Percentiles rank a stretch among this genome's conserved stretches.
Conservation (phyloP, 2,888 invertebrate genomes). For the Apoda limacodes region DNA sequence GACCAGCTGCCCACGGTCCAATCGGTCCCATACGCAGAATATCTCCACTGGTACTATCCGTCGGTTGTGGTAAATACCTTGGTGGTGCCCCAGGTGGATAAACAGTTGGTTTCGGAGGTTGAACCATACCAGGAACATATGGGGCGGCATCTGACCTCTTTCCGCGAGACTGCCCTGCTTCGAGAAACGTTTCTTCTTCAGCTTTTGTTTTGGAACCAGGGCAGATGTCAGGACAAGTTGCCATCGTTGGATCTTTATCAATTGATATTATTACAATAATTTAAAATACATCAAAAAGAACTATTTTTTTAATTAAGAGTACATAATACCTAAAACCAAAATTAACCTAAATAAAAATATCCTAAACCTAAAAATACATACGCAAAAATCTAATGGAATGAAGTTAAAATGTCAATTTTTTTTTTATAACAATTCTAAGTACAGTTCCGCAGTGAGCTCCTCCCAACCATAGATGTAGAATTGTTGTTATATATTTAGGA, state of each 20-base stretch:
- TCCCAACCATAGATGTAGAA: too few relatives aligned
- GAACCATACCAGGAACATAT: conserved; percentile 44
- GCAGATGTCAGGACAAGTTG: conserved; percentile 45
- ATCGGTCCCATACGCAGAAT: conserved; percentile 51
- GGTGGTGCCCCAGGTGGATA: conserved; percentile 49
- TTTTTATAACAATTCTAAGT: too few relatives aligned
- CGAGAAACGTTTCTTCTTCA: conserved; percentile 17
- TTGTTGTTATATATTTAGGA: too few relatives aligned
- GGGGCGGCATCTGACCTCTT: conserved; percentile 27
- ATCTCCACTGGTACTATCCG: conserved; percentile 54
- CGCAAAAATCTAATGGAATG: too few relatives aligned
- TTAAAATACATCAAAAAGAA: too few relatives aligned
- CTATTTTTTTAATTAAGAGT: too few relatives aligned
- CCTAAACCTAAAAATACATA: too few relatives aligned
- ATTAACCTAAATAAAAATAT: too few relatives aligned
- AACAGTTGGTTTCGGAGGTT: conserved; percentile 35
- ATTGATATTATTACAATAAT: conserved; percentile 32
- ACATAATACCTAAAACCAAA: too few relatives aligned
- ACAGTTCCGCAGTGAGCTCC: too few relatives aligned
- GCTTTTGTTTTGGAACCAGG: conserved; percentile 20
- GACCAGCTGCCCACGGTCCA: conserved; percentile 82
- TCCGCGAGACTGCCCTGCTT: conserved; percentile 23
- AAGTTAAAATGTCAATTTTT: too few relatives aligned
- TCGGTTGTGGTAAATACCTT: conserved; percentile 47
- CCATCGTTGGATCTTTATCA: conserved; percentile 18